A percentile compares a stretch with the other conserved stretches of the same genome.
These are phyloP conservation scores for Hypomesus transpacificus DNA, from an alignment of 2,113 vertebrate species.

Conservation along the genomic window DNA sequence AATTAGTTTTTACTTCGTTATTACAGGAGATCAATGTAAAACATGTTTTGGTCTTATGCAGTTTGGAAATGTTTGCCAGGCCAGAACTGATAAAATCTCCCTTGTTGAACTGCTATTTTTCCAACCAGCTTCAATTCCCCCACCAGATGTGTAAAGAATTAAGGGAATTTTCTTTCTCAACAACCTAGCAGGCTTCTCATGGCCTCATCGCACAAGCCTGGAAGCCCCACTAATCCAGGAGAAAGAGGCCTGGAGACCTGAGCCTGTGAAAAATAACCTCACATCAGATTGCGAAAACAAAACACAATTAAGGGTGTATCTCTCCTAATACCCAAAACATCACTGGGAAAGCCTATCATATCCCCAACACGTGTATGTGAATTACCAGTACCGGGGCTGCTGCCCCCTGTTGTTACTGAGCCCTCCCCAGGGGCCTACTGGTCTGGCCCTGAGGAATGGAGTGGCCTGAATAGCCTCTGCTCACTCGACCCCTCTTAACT, in stretches of 20 bases:
- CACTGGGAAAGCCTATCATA: slow-evolving; percentile 56
- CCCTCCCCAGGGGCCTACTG: slow-evolving; percentile 48
- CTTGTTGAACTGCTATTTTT: slow-evolving; percentile 44
- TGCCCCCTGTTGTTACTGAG: slow-evolving; percentile 52
- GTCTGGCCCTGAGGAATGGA: slow-evolving; percentile 48
- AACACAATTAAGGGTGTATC: slow-evolving; percentile 52
- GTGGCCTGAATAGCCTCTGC: slow-evolving; percentile 47
- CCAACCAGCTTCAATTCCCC: slow-evolving; percentile 52
- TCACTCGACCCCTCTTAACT: slow-evolving; percentile 50
- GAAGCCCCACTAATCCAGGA: slow-evolving; percentile 46
- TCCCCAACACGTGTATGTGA: slow-evolving; percentile 64
- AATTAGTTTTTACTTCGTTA: slow-evolving; percentile 49
- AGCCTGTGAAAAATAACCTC: slow-evolving; percentile 45
- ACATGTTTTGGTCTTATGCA: slow-evolving; percentile 40
- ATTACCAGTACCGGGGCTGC: slow-evolving; percentile 56
- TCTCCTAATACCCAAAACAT: slow-evolving; percentile 60
- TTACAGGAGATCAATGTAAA: slow-evolving; percentile 30
- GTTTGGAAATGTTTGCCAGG: slow-evolving; percentile 21
- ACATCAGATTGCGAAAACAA: slow-evolving; percentile 56
- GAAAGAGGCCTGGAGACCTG: slow-evolving; percentile 42
- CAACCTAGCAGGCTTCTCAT: slow-evolving; percentile 50
- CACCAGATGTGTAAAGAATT: slow-evolving; percentile 52
- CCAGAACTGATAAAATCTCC: slow-evolving; percentile 32
- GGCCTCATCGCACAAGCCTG: slow-evolving; percentile 46
- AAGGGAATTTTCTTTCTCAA: slow-evolving; percentile 65